Conservation (phyloP, 2,888 invertebrate species). For the Mythimna albipuncta region DNA sequence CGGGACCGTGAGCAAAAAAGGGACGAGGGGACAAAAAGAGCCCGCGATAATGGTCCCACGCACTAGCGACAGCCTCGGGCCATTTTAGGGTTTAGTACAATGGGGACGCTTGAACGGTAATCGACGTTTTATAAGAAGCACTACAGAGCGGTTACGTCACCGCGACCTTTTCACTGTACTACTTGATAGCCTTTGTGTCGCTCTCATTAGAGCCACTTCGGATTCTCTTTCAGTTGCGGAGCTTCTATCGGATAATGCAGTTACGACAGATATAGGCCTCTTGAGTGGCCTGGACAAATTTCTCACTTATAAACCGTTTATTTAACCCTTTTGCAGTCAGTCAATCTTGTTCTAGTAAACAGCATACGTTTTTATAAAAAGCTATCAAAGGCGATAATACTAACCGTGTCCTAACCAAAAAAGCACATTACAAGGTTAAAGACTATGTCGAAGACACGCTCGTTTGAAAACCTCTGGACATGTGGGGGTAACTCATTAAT, state of each 20-base stretch:
- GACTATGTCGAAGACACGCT: too few relatives aligned
- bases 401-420: too few relatives aligned
- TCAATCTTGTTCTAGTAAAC: background rate
- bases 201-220: conserved; percentile 80
- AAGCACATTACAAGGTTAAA: too few relatives aligned
- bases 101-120: conserved; percentile 79
- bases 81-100: conserved; percentile 83
- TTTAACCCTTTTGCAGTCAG: conserved; percentile 31
- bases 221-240: conserved; percentile 70
- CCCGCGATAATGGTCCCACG: conserved; percentile 82
- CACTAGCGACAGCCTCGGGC: conserved; percentile 77
- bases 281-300: conserved; percentile 53
- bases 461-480: too few relatives aligned
- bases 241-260: conserved; percentile 66
- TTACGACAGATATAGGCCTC: conserved; percentile 57
- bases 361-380: too few relatives aligned
- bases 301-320: conserved; percentile 38
- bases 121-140: conserved; percentile 83
- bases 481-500: too few relatives aligned
- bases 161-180: conserved; percentile 73
- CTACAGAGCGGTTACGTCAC: conserved; percentile 76
- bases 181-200: conserved; percentile 76
- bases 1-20: conserved; percentile 80
- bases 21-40: conserved; percentile 80
- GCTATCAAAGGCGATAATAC: too few relatives aligned